phyloP scores from a whole-genome alignment of 30 jellyfish, hydroid and myxozoan genomes.

The Aurelia coerulea region DNA sequence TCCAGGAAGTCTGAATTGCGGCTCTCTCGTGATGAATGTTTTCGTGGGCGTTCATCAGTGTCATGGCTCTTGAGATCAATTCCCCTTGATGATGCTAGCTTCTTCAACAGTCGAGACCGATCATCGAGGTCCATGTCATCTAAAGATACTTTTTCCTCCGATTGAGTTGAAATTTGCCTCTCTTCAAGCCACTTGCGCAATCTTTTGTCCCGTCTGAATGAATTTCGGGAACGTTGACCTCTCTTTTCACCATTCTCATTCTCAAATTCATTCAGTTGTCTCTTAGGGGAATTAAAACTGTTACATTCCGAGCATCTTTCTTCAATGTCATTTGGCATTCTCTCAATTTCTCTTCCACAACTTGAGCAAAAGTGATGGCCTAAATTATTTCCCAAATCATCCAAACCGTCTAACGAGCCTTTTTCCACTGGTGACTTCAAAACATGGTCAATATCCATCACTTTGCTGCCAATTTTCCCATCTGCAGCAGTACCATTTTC shows the following conservation, averaged over 20 bases:
- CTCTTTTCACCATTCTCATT: neutral
- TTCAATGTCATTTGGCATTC: neutral
- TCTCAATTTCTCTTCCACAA: conserved; percentile 16
- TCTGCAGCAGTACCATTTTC: neutral
- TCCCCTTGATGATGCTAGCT: conserved; percentile 59
- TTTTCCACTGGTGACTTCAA: conserved; percentile 18
- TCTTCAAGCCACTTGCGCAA: conserved; percentile 75
- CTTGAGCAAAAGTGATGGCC: neutral
- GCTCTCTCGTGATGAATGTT: conserved; percentile 27
- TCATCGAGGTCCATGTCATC: conserved; percentile 48
- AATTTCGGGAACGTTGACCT: conserved; percentile 38
- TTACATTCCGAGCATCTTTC: conserved; percentile 11
- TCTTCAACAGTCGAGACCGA: conserved; percentile 37
- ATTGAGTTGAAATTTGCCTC: conserved; percentile 30
- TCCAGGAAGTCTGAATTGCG: conserved; percentile 50
- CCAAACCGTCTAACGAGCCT: conserved; percentile 20
- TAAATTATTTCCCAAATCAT: conserved; percentile 3
- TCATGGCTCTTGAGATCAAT: conserved; percentile 20
- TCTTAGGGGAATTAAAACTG: neutral
- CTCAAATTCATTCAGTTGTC: neutral
- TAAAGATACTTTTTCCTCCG: conserved; percentile 11
- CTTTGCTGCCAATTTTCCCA: neutral
- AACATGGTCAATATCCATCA: conserved; percentile 49
- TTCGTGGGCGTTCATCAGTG: conserved; percentile 15
- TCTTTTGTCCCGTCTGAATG: conserved; percentile 60